Percentiles rank a stretch among this genome's conserved stretches.
These are phyloP conservation scores for Lycocerus yunnanus DNA, from an alignment of 2,888 invertebrate species.

Conservation along the genomic window DNA sequence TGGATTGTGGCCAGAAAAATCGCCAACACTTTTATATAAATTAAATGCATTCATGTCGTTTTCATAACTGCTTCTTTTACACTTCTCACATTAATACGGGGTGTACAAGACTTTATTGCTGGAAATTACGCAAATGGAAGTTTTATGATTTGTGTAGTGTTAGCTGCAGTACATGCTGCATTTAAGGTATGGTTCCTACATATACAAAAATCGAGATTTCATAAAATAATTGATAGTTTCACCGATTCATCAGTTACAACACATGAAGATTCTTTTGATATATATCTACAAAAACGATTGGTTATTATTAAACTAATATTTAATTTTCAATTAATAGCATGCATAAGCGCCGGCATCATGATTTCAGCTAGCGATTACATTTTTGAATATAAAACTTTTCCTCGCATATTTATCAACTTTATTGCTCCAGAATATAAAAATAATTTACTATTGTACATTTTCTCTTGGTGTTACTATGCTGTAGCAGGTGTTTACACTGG, in stretches of 20 bases:
- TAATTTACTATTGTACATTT: not conserved
- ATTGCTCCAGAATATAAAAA: not conserved
- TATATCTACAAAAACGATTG: not conserved
- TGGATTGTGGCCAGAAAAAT: not conserved
- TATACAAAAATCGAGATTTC: not conserved
- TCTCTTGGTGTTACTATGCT: not conserved
- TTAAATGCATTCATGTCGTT: not conserved
- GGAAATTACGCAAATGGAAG: not conserved
- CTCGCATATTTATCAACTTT: not conserved
- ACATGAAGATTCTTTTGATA: not conserved
- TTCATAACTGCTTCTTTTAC: not conserved
- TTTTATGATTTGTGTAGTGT: not conserved
- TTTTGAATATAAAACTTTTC: not conserved
- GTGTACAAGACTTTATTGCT: not conserved
- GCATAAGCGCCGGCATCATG: not conserved
- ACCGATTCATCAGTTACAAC: not conserved
- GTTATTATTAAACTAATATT: not conserved
- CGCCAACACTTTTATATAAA: not conserved
- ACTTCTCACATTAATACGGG: not conserved
- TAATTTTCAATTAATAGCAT: not conserved
- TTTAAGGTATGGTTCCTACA: not conserved
- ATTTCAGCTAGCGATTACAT: not conserved
- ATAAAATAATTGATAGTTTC: not conserved
- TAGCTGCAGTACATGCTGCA: not conserved
- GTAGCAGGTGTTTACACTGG: not conserved